phyloP scores from a whole-genome alignment of 2,888 invertebrate species.

The Hedychridium roseum region DNA sequence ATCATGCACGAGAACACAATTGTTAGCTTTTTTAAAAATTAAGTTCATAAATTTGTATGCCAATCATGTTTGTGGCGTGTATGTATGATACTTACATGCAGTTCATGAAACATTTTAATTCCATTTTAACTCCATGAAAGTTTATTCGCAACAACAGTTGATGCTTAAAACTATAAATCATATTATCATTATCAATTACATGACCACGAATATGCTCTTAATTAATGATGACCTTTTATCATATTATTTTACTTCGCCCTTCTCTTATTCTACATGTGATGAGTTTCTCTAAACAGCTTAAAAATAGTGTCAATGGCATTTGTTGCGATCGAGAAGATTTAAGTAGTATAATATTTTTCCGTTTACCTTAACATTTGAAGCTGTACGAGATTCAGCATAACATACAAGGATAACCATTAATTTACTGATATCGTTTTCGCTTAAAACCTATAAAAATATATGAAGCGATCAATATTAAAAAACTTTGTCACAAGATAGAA shows the following conservation, averaged over 20 bases:
- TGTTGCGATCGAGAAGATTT: constrained; percentile 48
- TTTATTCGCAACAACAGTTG: constrained; percentile 59
- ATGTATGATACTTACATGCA: too few species aligned
- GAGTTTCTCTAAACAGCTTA: constrained; percentile 57
- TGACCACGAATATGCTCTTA: constrained; percentile 56
- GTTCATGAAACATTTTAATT: constrained; percentile 35
- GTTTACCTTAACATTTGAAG: constrained; percentile 45
- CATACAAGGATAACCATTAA: too few species aligned
- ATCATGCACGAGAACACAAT: constrained; percentile 11
- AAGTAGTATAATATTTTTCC: constrained; percentile 46
- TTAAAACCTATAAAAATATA: constrained; percentile 54
- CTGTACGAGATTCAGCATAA: constrained; percentile 37
- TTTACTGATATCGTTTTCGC: constrained; percentile 60
- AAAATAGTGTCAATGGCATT: constrained; percentile 58
- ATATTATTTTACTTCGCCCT: constrained; percentile 47
- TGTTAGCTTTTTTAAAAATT: constrained; percentile 34
- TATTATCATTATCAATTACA: constrained; percentile 59
- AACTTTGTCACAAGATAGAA: neutral
- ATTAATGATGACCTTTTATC: constrained; percentile 53
- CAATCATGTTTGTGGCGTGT: too few species aligned
- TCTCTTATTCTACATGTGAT: constrained; percentile 54
- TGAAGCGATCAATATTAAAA: neutral
- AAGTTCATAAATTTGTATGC: constrained; percentile 45
- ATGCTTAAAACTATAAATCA: constrained; percentile 59
- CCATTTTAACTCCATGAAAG: constrained; percentile 54